Conservation (phyloP, 1,140 invertebrate genomes). For the Adelges cooleyi region DNA sequence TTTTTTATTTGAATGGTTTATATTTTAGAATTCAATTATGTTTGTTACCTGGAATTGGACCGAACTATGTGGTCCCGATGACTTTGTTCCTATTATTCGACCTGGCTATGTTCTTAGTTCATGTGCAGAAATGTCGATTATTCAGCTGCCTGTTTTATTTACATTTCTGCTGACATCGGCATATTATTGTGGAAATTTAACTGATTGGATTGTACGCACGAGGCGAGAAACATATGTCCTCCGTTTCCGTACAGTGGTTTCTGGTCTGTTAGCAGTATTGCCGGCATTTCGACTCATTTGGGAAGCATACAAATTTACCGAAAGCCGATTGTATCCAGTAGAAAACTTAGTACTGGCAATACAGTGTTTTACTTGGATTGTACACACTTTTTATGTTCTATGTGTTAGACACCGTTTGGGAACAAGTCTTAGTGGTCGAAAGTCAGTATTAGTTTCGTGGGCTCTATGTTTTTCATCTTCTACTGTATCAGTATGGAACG, state of each 20-base stretch:
- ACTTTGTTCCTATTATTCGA: constrained; percentile 51
- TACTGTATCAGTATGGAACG: constrained; percentile 40
- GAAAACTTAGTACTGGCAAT: constrained; percentile 57
- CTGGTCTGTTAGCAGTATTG: constrained; percentile 4
- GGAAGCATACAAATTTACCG: constrained; percentile 28
- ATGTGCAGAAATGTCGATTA: constrained; percentile 67
- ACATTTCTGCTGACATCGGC: constrained; percentile 59
- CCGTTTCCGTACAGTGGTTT: constrained; percentile 43
- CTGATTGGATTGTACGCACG: constrained; percentile 44
- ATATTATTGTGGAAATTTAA: constrained; percentile 59
- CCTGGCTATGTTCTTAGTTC: constrained; percentile 57
- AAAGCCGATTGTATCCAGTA: constrained; percentile 40
- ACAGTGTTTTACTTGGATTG: constrained; percentile 60
- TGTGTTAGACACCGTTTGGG: constrained; percentile 43
- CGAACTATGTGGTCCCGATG: constrained; percentile 55
- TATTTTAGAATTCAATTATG: not conserved
- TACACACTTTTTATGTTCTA: constrained; percentile 63
- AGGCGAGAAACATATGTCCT: constrained; percentile 48
- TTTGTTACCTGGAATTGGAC: constrained; percentile 52
- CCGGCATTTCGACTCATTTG: constrained; percentile 20
- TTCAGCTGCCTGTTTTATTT: constrained; percentile 52
- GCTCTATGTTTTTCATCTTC: constrained; percentile 49
- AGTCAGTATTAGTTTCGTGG: constrained; percentile 53
- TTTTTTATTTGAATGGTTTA: too few species aligned
- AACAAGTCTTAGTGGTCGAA: constrained; percentile 53